These are phyloP conservation scores for Girardia tigrina DNA, from an alignment of 2,888 invertebrate genomes.

Conservation along the genomic window DNA sequence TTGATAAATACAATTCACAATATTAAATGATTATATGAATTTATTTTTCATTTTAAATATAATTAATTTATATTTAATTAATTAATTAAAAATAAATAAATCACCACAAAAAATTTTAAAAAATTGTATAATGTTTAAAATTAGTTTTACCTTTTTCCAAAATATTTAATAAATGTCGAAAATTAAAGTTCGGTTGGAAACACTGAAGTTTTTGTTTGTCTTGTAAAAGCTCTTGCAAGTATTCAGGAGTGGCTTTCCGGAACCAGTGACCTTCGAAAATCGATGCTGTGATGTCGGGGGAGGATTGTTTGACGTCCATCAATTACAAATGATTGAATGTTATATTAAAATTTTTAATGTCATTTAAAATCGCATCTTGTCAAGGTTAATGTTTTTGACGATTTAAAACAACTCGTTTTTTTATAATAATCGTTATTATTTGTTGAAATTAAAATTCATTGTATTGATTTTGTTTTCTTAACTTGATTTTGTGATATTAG, in stretches of 20 bases:
- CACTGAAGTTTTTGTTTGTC: conserved; percentile 3
- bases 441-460: too few species aligned
- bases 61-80: too few species aligned
- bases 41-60: too few species aligned
- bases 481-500: too few species aligned
- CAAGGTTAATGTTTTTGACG: neutral
- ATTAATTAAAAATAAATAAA: too few species aligned
- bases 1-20: too few species aligned
- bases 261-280: conserved; percentile 23
- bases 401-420: neutral
- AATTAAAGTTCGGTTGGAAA: conserved; percentile 7
- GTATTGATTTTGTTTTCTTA: too few species aligned
- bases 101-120: neutral
- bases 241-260: neutral
- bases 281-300: neutral
- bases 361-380: neutral
- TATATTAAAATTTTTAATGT: too few species aligned
- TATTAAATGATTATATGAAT: too few species aligned
- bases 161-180: neutral
- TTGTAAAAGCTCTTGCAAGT: neutral
- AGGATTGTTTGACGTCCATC: neutral
- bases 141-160: neutral
- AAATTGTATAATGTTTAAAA: neutral
- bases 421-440: too few species aligned
- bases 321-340: neutral